phyloP scores from a whole-genome alignment of 2,113 vertebrate genomes.

The Anarrhichthys ocellatus region DNA sequence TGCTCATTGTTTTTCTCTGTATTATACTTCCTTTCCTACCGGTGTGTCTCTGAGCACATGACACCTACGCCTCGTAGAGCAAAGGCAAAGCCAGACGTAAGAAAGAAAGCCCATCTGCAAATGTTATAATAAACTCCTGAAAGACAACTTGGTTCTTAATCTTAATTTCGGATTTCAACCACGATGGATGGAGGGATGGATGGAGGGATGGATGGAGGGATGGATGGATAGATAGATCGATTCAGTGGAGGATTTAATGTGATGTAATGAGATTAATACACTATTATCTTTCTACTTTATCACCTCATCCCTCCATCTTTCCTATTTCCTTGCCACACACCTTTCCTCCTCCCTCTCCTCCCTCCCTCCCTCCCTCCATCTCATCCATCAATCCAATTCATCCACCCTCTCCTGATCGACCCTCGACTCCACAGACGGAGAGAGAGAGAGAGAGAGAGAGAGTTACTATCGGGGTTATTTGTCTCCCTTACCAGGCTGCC shows the following conservation, averaged over 20 bases:
- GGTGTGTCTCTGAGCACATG: too few species aligned
- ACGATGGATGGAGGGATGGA: not conserved
- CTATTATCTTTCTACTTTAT: conserved; percentile 19
- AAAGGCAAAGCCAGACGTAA: too few species aligned
- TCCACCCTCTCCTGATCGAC: conserved; percentile 55
- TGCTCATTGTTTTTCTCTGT: too few species aligned
- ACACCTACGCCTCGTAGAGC: too few species aligned
- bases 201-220: not conserved
- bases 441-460: conserved; percentile 28
- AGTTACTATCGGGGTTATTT: conserved; percentile 61
- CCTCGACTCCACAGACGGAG: conserved; percentile 32
- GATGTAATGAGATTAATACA: conserved; percentile 41
- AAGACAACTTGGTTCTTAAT: too few species aligned
- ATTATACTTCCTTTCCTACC: too few species aligned
- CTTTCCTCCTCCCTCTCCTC: not conserved
- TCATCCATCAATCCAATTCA: conserved; percentile 58
- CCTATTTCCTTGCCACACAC: too few species aligned
- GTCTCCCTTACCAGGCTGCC: conserved; percentile 60
- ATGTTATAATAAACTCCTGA: too few species aligned
- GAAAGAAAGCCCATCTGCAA: too few species aligned
- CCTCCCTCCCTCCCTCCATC: conserved; percentile 17
- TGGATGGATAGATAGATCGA: conserved; percentile 6
- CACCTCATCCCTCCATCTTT: conserved; percentile 16
- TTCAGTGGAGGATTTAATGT: conserved; percentile 17
- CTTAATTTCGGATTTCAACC: too few species aligned